These are phyloP conservation scores for Aphelenchoides avenae DNA, from an alignment of 1,140 invertebrate species.

Conservation along the genomic window DNA sequence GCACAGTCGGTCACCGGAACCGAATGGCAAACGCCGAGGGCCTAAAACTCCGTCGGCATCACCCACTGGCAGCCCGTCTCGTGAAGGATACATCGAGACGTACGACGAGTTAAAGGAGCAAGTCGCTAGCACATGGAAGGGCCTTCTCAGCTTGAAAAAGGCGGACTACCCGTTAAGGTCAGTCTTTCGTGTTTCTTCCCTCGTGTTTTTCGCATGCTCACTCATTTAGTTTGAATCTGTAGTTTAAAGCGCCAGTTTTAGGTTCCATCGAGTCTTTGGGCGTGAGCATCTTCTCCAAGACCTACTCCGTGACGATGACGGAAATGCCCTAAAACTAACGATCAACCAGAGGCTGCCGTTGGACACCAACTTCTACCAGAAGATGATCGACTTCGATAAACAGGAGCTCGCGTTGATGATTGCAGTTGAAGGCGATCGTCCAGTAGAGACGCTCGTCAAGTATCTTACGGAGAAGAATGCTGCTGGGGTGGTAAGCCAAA, in stretches of 20 bases:
- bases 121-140: conserved; percentile 42
- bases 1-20: conserved; percentile 7
- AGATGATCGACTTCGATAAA: conserved; percentile 24
- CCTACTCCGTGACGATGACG: conserved; percentile 32
- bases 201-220: neutral
- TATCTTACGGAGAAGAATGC: conserved; percentile 47
- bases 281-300: conserved; percentile 44
- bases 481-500: conserved; percentile 32
- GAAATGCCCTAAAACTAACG: conserved; percentile 20
- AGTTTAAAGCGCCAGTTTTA: conserved; percentile 12
- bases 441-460: conserved; percentile 35
- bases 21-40: conserved; percentile 20
- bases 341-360: conserved; percentile 39
- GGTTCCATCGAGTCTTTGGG: conserved; percentile 38
- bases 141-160: conserved; percentile 37
- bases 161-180: conserved; percentile 39
- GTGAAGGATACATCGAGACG: conserved; percentile 19
- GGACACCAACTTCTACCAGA: conserved; percentile 33
- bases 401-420: conserved; percentile 33
- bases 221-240: neutral
- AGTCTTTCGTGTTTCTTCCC: neutral
- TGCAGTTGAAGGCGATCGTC: conserved; percentile 19
- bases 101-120: conserved; percentile 31
- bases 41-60: conserved; percentile 35
- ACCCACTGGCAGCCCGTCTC: conserved; percentile 19